Conservation (phyloP, 1,140 invertebrate species). For the Bombus polaris region DNA sequence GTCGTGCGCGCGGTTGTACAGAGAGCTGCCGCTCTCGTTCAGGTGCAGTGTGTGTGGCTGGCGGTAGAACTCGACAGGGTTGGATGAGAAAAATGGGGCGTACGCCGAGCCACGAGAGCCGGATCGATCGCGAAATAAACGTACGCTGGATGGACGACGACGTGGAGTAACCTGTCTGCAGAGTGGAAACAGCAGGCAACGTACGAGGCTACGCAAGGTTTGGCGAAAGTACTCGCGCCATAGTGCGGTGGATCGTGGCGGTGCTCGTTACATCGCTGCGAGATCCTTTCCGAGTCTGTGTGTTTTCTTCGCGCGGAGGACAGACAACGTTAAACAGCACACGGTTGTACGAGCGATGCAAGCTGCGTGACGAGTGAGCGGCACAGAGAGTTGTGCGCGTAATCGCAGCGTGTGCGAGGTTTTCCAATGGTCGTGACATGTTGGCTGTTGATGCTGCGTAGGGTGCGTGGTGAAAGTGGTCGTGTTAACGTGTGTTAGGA, state of each 20-base stretch:
- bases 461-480: constrained; percentile 64
- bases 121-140: constrained; percentile 80
- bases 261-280: neutral
- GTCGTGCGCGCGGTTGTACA: no score
- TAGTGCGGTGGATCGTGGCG: constrained; percentile 8
- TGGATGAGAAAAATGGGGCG: constrained; percentile 74
- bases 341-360: no score
- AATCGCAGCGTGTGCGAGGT: neutral
- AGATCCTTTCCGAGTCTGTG: no score
- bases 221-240: constrained; percentile 5
- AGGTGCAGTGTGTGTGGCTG: constrained; percentile 3
- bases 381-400: neutral
- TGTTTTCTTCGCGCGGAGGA: no score
- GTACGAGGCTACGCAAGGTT: neutral
- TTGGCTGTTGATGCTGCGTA: neutral
- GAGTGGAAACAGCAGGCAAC: constrained; percentile 3
- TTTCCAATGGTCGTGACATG: neutral
- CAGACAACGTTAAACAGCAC: no score
- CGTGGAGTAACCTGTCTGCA: constrained; percentile 36
- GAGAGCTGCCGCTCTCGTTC: neutral
- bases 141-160: constrained; percentile 64
- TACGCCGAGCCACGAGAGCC: constrained; percentile 71
- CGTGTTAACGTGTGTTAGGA: constrained; percentile 53
- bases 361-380: neutral
- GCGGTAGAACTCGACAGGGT: constrained; percentile 12